Conservation (phyloP, 2,797 vertebrate species). For the Myripristis jacobus region DNA sequence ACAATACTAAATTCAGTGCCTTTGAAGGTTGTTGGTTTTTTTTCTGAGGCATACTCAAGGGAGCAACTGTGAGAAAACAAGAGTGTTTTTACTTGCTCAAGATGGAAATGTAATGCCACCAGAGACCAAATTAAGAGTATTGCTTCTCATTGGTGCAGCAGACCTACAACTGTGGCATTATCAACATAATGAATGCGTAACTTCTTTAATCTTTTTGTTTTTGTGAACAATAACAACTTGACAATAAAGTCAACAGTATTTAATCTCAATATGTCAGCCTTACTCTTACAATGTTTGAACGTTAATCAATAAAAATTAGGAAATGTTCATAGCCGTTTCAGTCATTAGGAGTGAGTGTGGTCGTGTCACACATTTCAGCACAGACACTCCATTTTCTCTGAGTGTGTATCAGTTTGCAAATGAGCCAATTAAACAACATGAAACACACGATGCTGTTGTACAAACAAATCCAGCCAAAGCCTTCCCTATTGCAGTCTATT, state of each 20-base stretch:
- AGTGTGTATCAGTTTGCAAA: slow-evolving; percentile 65
- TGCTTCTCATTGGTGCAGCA: slow-evolving; percentile 22
- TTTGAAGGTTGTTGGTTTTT: slow-evolving; percentile 64
- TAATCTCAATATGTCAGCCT: slow-evolving; percentile 24
- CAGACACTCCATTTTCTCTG: slow-evolving; percentile 39
- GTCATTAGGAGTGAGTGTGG: slow-evolving; percentile 13
- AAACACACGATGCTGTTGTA: slow-evolving; percentile 42
- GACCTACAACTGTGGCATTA: slow-evolving; percentile 22
- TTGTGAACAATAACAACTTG: slow-evolving; percentile 1
- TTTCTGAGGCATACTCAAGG: slow-evolving; percentile 41
- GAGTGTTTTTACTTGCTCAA: not conserved
- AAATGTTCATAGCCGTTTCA: slow-evolving; percentile 26
- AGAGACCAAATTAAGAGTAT: slow-evolving; percentile 63
- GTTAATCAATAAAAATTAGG: slow-evolving; percentile 18
- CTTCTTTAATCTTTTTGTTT: slow-evolving; percentile 34
- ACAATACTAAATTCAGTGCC: slow-evolving; percentile 50
- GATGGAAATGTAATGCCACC: slow-evolving; percentile 38
- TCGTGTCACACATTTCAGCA: slow-evolving; percentile 35
- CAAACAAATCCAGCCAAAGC: slow-evolving; percentile 56
- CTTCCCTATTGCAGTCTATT: slow-evolving; percentile 44
- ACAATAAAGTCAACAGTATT: slow-evolving; percentile 8
- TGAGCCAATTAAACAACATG: slow-evolving; percentile 68
- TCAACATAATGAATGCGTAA: slow-evolving; percentile 19
- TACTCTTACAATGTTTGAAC: not conserved
- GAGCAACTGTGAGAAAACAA: slow-evolving; percentile 27